Percentiles rank a stretch among this genome's conserved stretches.
Conservation (phyloP, 2,888 invertebrate species). For the Agelastica alni region DNA sequence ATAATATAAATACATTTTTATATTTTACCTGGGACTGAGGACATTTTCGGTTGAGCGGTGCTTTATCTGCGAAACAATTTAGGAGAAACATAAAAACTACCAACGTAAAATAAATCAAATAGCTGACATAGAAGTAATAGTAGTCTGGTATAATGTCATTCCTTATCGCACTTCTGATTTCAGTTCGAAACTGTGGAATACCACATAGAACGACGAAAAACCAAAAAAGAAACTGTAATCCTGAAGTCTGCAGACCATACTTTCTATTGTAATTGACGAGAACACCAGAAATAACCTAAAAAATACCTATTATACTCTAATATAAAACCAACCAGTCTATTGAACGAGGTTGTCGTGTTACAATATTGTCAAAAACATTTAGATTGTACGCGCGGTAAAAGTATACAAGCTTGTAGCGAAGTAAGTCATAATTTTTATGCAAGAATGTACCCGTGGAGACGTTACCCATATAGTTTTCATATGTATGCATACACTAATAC, state of each 20-base stretch:
- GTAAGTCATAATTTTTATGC: too few species aligned
- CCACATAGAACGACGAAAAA: conserved; percentile 74
- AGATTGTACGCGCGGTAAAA: too few species aligned
- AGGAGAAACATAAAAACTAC: conserved; percentile 72
- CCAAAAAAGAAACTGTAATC: conserved; percentile 91
- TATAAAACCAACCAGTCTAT: too few species aligned
- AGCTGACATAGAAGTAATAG: conserved; percentile 73
- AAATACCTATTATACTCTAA: too few species aligned
- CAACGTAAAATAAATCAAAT: conserved; percentile 78
- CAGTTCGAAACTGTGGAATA: conserved; percentile 73
- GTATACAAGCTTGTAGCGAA: too few species aligned
- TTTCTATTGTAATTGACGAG: conserved; percentile 80
- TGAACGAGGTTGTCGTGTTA: too few species aligned
- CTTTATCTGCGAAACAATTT: conserved; percentile 79
- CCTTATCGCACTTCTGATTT: conserved; percentile 53
- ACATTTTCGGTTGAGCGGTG: conserved; percentile 72
- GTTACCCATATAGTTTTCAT: too few species aligned
- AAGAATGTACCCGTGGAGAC: too few species aligned
- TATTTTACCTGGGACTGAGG: conserved; percentile 66
- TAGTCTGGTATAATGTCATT: conserved; percentile 56
- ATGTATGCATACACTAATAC: too few species aligned
- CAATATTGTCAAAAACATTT: too few species aligned
- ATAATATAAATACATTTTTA: too few species aligned
- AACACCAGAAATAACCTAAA: conserved; percentile 70
- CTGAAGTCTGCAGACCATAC: conserved; percentile 87